Conservation (phyloP, 2,113 vertebrate genomes). For the Cromileptes altivelis region DNA sequence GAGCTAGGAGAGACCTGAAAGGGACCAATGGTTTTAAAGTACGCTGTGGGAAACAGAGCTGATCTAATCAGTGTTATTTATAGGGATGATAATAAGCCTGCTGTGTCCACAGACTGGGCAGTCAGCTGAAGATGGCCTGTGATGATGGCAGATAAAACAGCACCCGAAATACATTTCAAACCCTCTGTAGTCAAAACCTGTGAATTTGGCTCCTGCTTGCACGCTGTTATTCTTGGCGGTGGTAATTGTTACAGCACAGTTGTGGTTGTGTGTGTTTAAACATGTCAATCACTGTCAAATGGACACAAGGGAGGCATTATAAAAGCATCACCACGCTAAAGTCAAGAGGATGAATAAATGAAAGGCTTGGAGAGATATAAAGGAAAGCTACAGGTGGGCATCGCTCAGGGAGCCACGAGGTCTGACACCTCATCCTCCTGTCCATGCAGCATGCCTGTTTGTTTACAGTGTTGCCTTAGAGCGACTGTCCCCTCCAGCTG, state of each 20-base stretch:
- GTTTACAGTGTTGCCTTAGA: constrained; percentile 75
- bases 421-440: constrained; percentile 21
- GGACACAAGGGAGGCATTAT: neutral
- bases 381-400: constrained; percentile 12
- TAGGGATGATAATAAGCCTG: constrained; percentile 49
- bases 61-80: constrained; percentile 62
- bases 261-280: neutral
- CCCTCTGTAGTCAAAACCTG: constrained; percentile 5
- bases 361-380: neutral
- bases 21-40: neutral
- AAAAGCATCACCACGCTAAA: neutral
- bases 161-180: constrained; percentile 30
- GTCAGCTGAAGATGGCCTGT: constrained; percentile 37
- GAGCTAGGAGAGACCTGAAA: neutral
- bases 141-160: constrained; percentile 37
- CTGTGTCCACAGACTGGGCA: neutral
- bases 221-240: constrained; percentile 8
- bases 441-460: constrained; percentile 62
- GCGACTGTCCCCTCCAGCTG: constrained; percentile 55
- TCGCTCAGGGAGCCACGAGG: neutral
- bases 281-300: neutral
- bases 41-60: constrained; percentile 31
- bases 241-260: neutral
- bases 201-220: neutral
- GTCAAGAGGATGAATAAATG: neutral